phyloP scores from a whole-genome alignment of 2,113 vertebrate species.

The Alosa alosa region DNA sequence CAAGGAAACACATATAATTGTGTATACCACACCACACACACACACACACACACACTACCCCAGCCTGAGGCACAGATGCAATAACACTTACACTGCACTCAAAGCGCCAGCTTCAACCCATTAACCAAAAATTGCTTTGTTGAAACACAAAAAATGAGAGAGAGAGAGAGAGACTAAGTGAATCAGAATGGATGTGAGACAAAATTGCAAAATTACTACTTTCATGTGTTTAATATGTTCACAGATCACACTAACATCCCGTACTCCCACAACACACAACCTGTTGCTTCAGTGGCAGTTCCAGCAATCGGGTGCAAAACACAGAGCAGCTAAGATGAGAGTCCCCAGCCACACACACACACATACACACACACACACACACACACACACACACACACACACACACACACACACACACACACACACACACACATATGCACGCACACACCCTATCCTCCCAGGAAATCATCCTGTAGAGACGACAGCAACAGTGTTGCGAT shows the following conservation, averaged over 20 bases:
- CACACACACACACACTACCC: neutral
- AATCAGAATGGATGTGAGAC: constrained; percentile 22
- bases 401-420: no score
- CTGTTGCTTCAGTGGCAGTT: neutral
- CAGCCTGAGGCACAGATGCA: neutral
- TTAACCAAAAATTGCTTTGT: constrained; percentile 53
- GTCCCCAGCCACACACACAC: neutral
- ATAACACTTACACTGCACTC: constrained; percentile 42
- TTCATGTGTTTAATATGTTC: neutral
- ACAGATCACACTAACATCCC: neutral
- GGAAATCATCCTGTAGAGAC: no score
- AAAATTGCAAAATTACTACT: neutral
- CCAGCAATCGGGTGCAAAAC: neutral
- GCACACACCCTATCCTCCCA: neutral
- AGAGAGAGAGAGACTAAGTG: neutral
- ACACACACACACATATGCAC: no score
- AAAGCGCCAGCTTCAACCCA: constrained; percentile 48
- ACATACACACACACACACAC: no score
- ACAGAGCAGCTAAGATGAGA: neutral
- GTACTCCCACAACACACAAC: neutral
- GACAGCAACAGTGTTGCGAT: no score
- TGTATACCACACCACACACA: neutral
- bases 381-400: no score
- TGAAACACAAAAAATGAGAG: constrained; percentile 37
- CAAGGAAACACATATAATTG: neutral